Evolutionary conservation across 2,797 vertebrate genomes (phyloP).

Genomic region (Myiotriccus ornatus): DNA sequence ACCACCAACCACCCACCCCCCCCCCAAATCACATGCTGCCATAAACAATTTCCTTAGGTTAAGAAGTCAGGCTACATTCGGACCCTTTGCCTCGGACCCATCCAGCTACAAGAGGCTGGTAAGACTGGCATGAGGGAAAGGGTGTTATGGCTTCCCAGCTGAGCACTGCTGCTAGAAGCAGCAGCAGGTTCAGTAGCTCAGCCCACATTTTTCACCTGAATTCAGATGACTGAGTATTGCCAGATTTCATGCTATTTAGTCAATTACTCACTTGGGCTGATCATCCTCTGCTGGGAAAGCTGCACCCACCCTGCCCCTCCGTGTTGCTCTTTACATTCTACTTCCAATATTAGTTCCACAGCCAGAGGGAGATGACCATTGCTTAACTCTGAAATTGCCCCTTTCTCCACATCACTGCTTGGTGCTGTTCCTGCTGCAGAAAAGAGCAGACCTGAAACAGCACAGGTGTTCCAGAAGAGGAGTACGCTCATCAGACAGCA

Average conservation of each 20-base stretch:
- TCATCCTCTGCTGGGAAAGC: background rate
- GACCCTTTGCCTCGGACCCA: background rate
- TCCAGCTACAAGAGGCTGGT: background rate
- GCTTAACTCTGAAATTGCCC: background rate
- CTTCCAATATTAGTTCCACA: background rate
- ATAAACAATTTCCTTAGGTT: background rate
- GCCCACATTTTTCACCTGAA: conserved; percentile 27
- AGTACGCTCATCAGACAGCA: background rate
- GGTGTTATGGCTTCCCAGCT: accelerated
- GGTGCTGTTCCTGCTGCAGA: background rate
- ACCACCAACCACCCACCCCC: too few species aligned
- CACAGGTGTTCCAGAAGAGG: background rate
- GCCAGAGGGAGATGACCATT: background rate
- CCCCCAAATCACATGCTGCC: background rate
- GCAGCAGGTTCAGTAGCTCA: conserved; percentile 28
- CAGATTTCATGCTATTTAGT: conserved; percentile 50
- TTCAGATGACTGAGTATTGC: conserved; percentile 28
- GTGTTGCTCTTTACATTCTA: background rate
- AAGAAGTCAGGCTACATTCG: background rate
- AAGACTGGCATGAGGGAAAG: background rate
- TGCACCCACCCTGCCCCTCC: background rate
- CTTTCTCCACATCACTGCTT: background rate
- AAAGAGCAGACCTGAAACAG: background rate
- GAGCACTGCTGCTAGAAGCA: background rate
- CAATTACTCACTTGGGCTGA: background rate